Conservation (phyloP, 2,113 vertebrate genomes). For the Ammodytes marinus region DNA sequence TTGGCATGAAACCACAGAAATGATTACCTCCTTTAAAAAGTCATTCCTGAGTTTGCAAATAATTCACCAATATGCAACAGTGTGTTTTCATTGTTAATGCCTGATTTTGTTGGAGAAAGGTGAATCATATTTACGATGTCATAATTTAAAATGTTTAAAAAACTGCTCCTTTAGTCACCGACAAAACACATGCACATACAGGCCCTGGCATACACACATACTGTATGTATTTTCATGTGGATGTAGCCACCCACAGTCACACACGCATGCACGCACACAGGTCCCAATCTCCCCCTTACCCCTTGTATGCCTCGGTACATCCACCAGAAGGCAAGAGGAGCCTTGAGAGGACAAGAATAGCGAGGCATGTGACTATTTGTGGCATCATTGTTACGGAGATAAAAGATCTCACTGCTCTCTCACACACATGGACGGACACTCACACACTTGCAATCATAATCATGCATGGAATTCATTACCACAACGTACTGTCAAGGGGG, state of each 20-base stretch:
- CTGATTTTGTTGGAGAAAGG: conserved; percentile 14
- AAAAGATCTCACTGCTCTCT: conserved; percentile 57
- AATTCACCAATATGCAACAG: conserved; percentile 61
- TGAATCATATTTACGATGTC: conserved; percentile 11
- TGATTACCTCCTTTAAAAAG: conserved; percentile 53
- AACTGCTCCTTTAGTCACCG: conserved; percentile 24
- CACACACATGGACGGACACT: conserved; percentile 7
- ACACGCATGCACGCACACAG: conserved; percentile 27
- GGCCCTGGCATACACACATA: neutral
- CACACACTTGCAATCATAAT: neutral
- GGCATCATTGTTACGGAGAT: conserved; percentile 69
- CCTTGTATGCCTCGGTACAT: conserved; percentile 54
- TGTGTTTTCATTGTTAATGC: conserved; percentile 64
- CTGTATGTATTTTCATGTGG: neutral
- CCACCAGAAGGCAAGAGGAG: conserved; percentile 66
- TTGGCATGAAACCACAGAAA: conserved; percentile 44
- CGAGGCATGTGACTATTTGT: conserved; percentile 75
- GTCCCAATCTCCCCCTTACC: conserved; percentile 57
- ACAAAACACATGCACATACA: neutral
- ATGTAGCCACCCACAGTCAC: neutral
- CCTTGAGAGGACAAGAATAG: conserved; percentile 74
- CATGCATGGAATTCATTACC: conserved; percentile 5
- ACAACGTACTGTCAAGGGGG: conserved; percentile 6
- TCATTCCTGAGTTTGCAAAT: conserved; percentile 56
- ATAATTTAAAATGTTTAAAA: neutral